Evolutionary conservation across 2,888 invertebrate species (phyloP), one percentile per base, ranked within the genome.

Genomic region (Emmelina monodactyla): DNA sequence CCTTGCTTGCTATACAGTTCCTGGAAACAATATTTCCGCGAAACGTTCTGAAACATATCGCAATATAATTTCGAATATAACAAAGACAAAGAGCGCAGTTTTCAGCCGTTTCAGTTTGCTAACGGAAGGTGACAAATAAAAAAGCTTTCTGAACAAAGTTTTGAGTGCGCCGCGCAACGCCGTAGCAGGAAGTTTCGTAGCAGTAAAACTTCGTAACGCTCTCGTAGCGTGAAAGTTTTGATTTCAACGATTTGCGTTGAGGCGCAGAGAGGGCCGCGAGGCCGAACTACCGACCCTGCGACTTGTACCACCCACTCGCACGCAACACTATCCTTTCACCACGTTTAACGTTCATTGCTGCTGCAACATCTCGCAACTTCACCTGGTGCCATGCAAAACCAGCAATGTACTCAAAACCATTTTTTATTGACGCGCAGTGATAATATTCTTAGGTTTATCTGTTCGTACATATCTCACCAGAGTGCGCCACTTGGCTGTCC

Each of bases 121-220:
- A 76, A 73, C 68, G 62, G 64, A 73, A 73, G 67, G 70, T 70
- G 70, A 75, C 73, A 70, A 70, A 76, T 71, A 78, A 76, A 78
- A 73, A 78, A 75, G 72, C 71, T 73, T 66, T 65, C 59, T 61
- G 57, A 73, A 75, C 71, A 75, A 78, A 79, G 75, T 79, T 78
- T 73, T 67, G 76, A 73, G 75, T 70, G 66, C 63, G 64, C 60
- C 66, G 66, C 69, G 68, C 73, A 72, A 71, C 72, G 65, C 56
- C 75, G 79, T 79, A 78, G 78, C 76, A 76, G 79, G 78, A 79
- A 79, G 78, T 78, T n/a, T 78, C 68, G 79, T 79, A 79, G 78
- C 76, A 62, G 72, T 75, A 73, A 78, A 79, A 79, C 78, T 78
- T 78, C 73, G 79, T 79, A 79, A 76, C 76, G 73, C 67, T 70